Evolutionary conservation across 2,797 vertebrate species (phyloP), one percentile per base, ranked within the genome.

Genomic region (Euthynnus affinis): DNA sequence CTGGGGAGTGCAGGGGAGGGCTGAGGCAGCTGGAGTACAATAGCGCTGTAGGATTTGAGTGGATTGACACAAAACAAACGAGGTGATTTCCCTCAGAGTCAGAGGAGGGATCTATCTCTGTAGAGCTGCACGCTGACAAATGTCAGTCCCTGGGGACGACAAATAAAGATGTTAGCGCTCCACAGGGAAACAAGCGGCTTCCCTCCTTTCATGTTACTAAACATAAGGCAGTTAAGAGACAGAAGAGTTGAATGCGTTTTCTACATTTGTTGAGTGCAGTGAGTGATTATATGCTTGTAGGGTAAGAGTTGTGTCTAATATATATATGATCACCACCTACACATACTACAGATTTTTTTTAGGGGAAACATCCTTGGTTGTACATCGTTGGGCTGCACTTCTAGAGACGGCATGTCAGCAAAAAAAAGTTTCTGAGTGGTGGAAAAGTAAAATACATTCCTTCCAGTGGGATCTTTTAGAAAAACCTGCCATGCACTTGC

Each of bases 41-140:
- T 76, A 71, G 84, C 84, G 29, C 79, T 51, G 80, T 22, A 81
- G 74, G 89, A 92, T 92, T 89, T 81, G 78, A 92, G 91, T 66
- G 84, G 89, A 94, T 92, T 94, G 93, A 93, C 92, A 89, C 87
- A 88, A 92, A 94, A 89, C 91, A 92, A 94, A 94, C 71, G 84
- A 89, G 87, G 89, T 91, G 91, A 90, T 90, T 91, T 89, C 83
- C 85, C 88, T 86, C 40, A 23, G 87, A 91, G 88, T 84, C 85
- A 71, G 87, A 91, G 85, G 82, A 88, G 80, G 87, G 90, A 87
- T 89, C 80, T 78, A 62, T 91, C 89, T 82, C 69, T 46, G 75
- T 42, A 65, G 85, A 91, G 86, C 83, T 62, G 79, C 86, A 60
- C 22, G 68, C 89, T 89, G 93, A 92, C 92, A 90, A 91, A 90